phyloP scores from a whole-genome alignment of 2,888 invertebrate genomes.

The Neria commutata region DNA sequence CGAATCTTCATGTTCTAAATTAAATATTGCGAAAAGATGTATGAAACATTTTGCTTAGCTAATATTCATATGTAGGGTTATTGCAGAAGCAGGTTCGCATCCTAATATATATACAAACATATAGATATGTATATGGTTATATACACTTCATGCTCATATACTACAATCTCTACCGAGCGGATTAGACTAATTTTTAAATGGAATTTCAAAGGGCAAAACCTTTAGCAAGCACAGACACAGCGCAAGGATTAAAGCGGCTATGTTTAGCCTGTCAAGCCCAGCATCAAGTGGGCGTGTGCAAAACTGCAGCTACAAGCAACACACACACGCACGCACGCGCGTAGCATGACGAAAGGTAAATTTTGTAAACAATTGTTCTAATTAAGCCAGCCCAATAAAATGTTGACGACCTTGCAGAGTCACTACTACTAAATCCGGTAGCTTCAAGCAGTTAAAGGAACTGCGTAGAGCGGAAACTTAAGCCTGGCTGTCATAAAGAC shows the following conservation, averaged over 20 bases:
- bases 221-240: slow-evolving; percentile 10
- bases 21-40: too few relatives aligned
- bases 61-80: too few relatives aligned
- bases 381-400: slow-evolving; percentile 54
- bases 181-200: slow-evolving; percentile 52
- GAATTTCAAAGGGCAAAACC: slow-evolving; percentile 39
- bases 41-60: too few relatives aligned
- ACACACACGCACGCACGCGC: neutral
- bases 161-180: too few relatives aligned
- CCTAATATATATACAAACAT: too few relatives aligned
- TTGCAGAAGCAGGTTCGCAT: too few relatives aligned
- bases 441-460: slow-evolving; percentile 57
- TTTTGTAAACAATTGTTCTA: slow-evolving; percentile 57
- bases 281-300: neutral
- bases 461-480: too few relatives aligned
- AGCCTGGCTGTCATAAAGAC: too few relatives aligned
- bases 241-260: neutral
- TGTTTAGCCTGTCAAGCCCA: neutral
- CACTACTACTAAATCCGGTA: slow-evolving; percentile 49
- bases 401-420: slow-evolving; percentile 5
- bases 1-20: too few relatives aligned
- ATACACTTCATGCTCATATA: too few relatives aligned
- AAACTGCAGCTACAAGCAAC: neutral
- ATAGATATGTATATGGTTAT: too few relatives aligned
- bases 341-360: slow-evolving; percentile 53